Evolutionary conservation across 2,888 invertebrate species (phyloP), one percentile per base, ranked within the genome.

Genomic region (Physocephala rufipes): DNA sequence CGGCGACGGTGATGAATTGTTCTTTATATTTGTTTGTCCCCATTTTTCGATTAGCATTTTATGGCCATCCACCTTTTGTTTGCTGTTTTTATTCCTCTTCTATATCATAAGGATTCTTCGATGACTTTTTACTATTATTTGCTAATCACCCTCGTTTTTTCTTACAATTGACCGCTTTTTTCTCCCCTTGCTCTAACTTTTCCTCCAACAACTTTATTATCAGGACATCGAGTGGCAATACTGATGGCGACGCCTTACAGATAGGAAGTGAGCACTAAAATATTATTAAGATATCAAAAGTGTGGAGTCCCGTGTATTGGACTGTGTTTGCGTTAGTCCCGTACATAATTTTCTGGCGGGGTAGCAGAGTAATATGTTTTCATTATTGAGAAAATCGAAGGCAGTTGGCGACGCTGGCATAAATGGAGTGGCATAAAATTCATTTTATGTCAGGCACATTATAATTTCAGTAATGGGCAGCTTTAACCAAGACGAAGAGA

Each of bases 371-470:
- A n/a, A n/a, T n/a, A n/a, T n/a, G n/a, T n/a, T n/a, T n/a, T n/a
- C n/a, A n/a, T 36, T 36, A 36, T 36, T 36, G n/a, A 12, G 49
- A 12, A 21, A 12, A 21, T 13, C 21, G 21, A 2, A 12, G 53
- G 53, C 21, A 21, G 53, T 4, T 21, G n/a, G 12, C 53, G n/a
- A 21, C 12, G n/a, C 49, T 3, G 9, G 53, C 21, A 21, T 9
- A n/a, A n/a, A n/a, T 21, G 2, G 19, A 53, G 53, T 36, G 36
- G 5, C 53, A 53, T 53, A 21, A 53, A 53, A n/a, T 21, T 53
- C 53, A 21, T 53, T 53, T 53, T 53, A 53, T 53, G 53, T 53
- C 53, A 53, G 21, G 53, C n/a, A 53, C 53, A 9, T 19, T 12
- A 53, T n/a, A 53, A 19, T 7, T 21, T 53, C 21, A 53, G 21